These are phyloP conservation scores for Melipona beecheii DNA, from an alignment of 2,888 invertebrate species.

Conservation along the genomic window DNA sequence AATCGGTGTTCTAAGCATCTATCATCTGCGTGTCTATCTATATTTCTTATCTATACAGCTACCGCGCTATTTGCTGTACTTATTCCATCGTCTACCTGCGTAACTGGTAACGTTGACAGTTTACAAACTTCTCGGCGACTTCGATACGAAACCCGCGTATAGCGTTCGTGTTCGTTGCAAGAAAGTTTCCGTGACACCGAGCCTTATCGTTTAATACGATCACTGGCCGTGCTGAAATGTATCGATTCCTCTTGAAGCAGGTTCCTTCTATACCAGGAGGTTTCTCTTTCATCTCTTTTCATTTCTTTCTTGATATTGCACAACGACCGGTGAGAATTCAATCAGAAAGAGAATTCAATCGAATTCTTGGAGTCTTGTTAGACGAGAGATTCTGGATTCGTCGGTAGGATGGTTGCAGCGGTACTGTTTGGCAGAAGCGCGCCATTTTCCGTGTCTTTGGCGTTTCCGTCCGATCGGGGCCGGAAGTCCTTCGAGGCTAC, in stretches of 20 bases:
- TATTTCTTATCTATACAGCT: slow-evolving; percentile 26
- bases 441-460: slow-evolving; percentile 80
- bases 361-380: slow-evolving; percentile 44
- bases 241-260: not conserved
- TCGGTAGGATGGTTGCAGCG: slow-evolving; percentile 73
- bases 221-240: slow-evolving; percentile 15
- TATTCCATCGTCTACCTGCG: slow-evolving; percentile 17
- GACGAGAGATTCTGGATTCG: slow-evolving; percentile 76
- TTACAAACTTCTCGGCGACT: slow-evolving; percentile 12
- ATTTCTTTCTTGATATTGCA: not conserved
- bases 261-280: not conserved
- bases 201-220: slow-evolving; percentile 9
- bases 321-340: slow-evolving; percentile 1
- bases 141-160: slow-evolving; percentile 26
- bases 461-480: slow-evolving; percentile 71
- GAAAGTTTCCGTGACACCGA: not conserved
- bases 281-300: too few relatives aligned
- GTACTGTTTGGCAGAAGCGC: slow-evolving; percentile 75
- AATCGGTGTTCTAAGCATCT: slow-evolving; percentile 36
- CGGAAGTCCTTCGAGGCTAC: slow-evolving; percentile 75
- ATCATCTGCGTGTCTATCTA: slow-evolving; percentile 35
- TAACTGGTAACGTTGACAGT: not conserved
- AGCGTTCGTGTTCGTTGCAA: not conserved
- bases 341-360: slow-evolving; percentile 7
- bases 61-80: not conserved